These are phyloP conservation scores for Steatornis caripensis DNA, from an alignment of 2,113 vertebrate species.

Conservation along the genomic window DNA sequence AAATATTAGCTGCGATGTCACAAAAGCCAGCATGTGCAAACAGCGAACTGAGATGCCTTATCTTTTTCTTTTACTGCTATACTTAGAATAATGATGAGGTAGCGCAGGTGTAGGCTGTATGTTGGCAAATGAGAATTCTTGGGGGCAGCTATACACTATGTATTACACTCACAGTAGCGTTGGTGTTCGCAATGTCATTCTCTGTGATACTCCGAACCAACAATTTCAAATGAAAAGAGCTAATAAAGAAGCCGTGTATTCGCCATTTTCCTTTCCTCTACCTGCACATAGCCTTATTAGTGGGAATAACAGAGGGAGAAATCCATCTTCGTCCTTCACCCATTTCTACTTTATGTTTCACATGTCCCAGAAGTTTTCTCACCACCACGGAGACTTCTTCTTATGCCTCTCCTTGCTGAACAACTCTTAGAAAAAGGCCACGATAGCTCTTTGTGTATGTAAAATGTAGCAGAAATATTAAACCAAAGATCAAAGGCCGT, in stretches of 20 bases:
- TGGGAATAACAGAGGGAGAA: not conserved
- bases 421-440: not conserved
- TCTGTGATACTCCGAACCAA: not conserved
- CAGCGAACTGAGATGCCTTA: not conserved
- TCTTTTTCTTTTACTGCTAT: not conserved
- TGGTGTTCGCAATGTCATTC: not conserved
- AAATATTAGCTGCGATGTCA: not conserved
- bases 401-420: not conserved
- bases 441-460: not conserved
- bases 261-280: not conserved
- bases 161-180: not conserved
- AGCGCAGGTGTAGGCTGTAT: not conserved
- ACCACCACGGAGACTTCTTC: not conserved
- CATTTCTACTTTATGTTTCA: not conserved
- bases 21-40: not conserved
- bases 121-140: not conserved
- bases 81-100: not conserved
- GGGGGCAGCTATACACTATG: not conserved
- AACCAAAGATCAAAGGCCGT: slow-evolving; percentile 50
- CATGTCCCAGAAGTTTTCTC: not conserved
- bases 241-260: not conserved
- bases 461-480: slow-evolving; percentile 37
- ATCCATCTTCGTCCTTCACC: not conserved
- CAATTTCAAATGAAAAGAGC: not conserved
- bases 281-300: not conserved